phyloP scores from a whole-genome alignment of 2,113 vertebrate genomes.

The Hassar affinis region DNA sequence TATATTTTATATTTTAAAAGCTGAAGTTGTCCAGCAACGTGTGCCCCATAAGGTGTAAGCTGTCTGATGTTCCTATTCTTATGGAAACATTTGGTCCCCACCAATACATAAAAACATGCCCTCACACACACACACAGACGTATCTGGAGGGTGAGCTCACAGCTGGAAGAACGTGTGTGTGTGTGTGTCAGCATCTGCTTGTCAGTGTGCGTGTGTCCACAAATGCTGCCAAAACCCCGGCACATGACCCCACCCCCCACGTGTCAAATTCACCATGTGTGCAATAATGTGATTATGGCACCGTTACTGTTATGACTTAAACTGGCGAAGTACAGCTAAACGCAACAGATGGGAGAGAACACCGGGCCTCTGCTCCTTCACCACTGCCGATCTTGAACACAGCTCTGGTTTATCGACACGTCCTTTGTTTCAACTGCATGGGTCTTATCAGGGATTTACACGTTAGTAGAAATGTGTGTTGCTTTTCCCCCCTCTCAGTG shows the following conservation, averaged over 20 bases:
- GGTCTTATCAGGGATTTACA: slow-evolving; percentile 69
- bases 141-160: slow-evolving; percentile 81
- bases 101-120: slow-evolving; percentile 9
- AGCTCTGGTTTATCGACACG: slow-evolving; percentile 56
- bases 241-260: slow-evolving; percentile 86
- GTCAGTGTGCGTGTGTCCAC: slow-evolving; percentile 41
- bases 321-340: slow-evolving; percentile 86
- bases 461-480: slow-evolving; percentile 60
- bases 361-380: not conserved
- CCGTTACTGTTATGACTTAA: slow-evolving; percentile 99
- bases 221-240: slow-evolving; percentile 91
- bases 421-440: slow-evolving; percentile 62
- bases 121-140: not conserved
- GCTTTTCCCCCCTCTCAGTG: slow-evolving; percentile 22
- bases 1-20: not conserved
- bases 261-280: slow-evolving; percentile 94
- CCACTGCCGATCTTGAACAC: slow-evolving; percentile 42
- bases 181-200: slow-evolving; percentile 9
- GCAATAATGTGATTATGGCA: slow-evolving; percentile 97
- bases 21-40: not conserved
- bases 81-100: not conserved
- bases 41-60: not conserved
- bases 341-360: slow-evolving; percentile 21
- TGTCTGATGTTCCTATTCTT: not conserved
- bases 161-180: slow-evolving; percentile 82